Base-by-base conservation (phyloP, 2,113 vertebrate species). In the Atractosteus spatula region DNA sequence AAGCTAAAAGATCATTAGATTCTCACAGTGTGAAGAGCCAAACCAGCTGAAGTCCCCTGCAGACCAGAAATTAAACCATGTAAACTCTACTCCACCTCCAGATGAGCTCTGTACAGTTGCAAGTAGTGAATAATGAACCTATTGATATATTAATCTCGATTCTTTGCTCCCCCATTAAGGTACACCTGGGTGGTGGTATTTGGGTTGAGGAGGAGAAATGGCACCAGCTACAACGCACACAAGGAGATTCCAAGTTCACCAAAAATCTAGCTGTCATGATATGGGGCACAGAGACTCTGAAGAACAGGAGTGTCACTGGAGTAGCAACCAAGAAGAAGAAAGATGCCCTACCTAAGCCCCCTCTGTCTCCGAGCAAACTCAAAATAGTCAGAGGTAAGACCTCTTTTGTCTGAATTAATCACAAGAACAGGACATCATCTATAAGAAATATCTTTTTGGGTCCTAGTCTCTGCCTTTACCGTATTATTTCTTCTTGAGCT, bases 191-290 rank as follows among this genome's bases (percentile, higher is more conserved):
- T 74, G 97, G 96, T 71, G 96, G 97, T 73, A 98, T 98, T 85
- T 99, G 97, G 97, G 96, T 99, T 87, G 96, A 98, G 80, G 97
- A 98, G 80, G 96, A 98, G 90, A 98, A 96, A 87, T 99, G 97
- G 97, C 96, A 99, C 87, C 97, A 99, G 87, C 92, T 98, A 67
- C 96, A 99, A 89, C 93, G 96, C 72, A 99, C 97, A 82, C 97
- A 99, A 92, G 97, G 97, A 86, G 97, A 99, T 86, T 99, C 97
- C 80, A 98, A 99, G 89, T 99, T 98, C 91, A 98, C 97, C 81
- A 99, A 99, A 93, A 99, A 99, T 90, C 90, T 99, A 87, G 97
- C 97, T 63, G 97, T 99, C 74, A 98, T 98, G 96, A 99, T 99
- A 87, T 99, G 97, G 97, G 97, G 97, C 84, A 98, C 97, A 75